These are phyloP conservation scores for Ophion slaviceki DNA, from an alignment of 2,888 invertebrate species.

Conservation along the genomic window DNA sequence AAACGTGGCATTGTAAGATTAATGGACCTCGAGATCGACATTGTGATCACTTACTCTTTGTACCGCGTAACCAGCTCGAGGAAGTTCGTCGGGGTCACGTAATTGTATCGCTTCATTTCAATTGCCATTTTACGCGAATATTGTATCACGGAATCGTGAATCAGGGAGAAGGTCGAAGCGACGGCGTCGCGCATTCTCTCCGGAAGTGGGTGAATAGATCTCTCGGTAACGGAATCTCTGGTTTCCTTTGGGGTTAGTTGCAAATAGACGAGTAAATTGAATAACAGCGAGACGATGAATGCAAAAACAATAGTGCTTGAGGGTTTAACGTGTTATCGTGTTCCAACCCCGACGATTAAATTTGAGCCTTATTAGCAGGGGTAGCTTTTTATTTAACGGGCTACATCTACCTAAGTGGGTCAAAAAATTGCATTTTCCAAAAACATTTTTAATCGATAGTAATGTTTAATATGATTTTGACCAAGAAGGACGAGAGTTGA, in stretches of 20 bases:
- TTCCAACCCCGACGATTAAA: no score
- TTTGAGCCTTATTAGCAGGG: no score
- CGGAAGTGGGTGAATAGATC: slow-evolving; percentile 81
- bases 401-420: no score
- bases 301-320: no score
- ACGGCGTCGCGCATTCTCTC: slow-evolving; percentile 87
- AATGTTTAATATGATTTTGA: no score
- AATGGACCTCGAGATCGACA: neutral
- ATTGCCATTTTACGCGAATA: slow-evolving; percentile 89
- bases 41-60: slow-evolving; percentile 86
- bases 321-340: no score
- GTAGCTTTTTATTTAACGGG: no score
- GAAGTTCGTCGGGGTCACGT: slow-evolving; percentile 95
- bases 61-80: slow-evolving; percentile 93
- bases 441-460: no score
- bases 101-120: slow-evolving; percentile 92
- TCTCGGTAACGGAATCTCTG: slow-evolving; percentile 68
- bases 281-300: neutral
- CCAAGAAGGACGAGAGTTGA: no score
- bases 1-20: neutral
- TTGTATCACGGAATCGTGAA: slow-evolving; percentile 92
- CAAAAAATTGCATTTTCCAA: no score
- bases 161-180: slow-evolving; percentile 91
- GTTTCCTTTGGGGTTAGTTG: slow-evolving; percentile 23
- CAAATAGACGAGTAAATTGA: neutral